Evolutionary conservation across 2,113 vertebrate species (phyloP).

Genomic region (Eudyptes chrysolophus): DNA sequence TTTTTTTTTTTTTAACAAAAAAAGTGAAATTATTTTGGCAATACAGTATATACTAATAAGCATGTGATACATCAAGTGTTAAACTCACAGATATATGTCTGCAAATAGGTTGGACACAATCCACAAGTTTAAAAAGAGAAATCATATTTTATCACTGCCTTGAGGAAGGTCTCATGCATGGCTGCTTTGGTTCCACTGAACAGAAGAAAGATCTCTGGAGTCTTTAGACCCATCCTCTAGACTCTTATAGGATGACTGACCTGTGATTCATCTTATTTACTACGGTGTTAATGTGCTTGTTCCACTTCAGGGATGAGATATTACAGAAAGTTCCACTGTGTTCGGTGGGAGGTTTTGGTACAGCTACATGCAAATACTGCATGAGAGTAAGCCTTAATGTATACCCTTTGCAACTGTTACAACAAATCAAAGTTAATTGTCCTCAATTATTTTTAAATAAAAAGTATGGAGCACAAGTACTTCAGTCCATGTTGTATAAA

Average conservation of each 20-base stretch:
- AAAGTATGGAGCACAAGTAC: neutral
- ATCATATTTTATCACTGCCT: neutral
- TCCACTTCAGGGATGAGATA: constrained; percentile 18
- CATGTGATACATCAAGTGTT: neutral
- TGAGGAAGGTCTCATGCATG: neutral
- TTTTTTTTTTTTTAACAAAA: neutral
- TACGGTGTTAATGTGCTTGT: neutral
- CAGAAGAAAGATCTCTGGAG: neutral
- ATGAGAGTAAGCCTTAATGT: neutral
- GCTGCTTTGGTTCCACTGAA: neutral
- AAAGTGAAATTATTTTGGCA: neutral
- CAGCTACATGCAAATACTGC: neutral
- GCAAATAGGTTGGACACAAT: neutral
- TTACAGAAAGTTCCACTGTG: neutral
- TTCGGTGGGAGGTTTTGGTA: neutral
- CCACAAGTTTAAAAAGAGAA: neutral
- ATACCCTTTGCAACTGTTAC: neutral
- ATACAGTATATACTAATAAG: neutral
- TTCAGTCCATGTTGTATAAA: neutral
- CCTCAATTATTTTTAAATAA: constrained; percentile 30
- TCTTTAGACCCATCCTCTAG: neutral
- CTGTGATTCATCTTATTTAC: constrained; percentile 36
- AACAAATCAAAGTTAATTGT: constrained; percentile 29
- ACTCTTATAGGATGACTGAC: neutral
- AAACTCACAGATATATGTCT: neutral